These are phyloP conservation scores for Spodoptera exigua DNA, from an alignment of 2,888 invertebrate species.

Conservation along the genomic window DNA sequence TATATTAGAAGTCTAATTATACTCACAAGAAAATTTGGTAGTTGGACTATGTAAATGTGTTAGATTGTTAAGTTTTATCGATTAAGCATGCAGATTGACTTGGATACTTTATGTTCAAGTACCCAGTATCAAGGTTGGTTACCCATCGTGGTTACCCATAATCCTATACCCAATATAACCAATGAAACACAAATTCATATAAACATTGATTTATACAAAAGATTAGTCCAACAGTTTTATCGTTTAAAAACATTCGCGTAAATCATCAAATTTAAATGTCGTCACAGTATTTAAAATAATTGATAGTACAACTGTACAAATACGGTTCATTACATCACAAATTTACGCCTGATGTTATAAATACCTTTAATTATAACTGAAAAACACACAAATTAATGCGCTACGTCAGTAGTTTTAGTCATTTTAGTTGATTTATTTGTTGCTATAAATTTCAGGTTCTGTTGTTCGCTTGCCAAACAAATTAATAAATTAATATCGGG, in stretches of 20 bases:
- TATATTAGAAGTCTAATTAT: no score
- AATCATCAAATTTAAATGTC: conserved; percentile 35
- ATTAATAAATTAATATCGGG: conserved; percentile 63
- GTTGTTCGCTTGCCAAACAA: conserved; percentile 56
- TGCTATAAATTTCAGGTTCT: conserved; percentile 58
- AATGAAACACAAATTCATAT: no score
- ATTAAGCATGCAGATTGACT: no score
- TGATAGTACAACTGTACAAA: conserved; percentile 33
- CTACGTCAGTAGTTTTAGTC: conserved; percentile 35
- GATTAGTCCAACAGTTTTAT: conserved; percentile 31
- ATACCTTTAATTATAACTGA: conserved; percentile 38
- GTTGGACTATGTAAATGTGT: no score
- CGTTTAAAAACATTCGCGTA: conserved; percentile 32
- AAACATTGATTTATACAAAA: not conserved
- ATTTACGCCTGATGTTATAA: conserved; percentile 24
- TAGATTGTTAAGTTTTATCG: no score
- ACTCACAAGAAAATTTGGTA: no score
- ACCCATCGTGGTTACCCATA: no score
- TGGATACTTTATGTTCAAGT: no score
- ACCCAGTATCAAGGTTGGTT: no score
- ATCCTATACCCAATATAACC: no score
- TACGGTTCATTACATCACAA: conserved; percentile 28
- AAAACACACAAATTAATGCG: conserved; percentile 20
- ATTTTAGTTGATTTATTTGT: conserved; percentile 57
- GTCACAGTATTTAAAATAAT: conserved; percentile 23